A percentile compares a stretch with the other conserved stretches of the same genome.
Conservation (phyloP, 2,888 invertebrate species). For the Tromatobia lineatoria region DNA sequence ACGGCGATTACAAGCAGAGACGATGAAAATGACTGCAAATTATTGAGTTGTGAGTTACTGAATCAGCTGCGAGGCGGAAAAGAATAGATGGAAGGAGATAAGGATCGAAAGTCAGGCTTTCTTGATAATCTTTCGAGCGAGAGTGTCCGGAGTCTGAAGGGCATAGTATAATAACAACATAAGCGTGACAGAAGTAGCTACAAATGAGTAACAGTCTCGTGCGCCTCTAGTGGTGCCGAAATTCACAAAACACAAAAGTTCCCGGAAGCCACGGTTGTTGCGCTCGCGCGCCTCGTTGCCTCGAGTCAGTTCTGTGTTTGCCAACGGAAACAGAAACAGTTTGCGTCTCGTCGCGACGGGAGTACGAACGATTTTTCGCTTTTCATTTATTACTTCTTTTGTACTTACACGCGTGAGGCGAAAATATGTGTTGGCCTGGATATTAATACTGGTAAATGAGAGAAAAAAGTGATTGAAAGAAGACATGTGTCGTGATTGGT, state of each 20-base stretch:
- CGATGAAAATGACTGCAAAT: neutral
- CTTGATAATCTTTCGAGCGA: neutral
- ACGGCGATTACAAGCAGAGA: no score
- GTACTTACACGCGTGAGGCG: neutral
- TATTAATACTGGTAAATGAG: neutral
- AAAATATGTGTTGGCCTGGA: neutral
- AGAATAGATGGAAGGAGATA: neutral
- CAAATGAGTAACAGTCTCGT: neutral
- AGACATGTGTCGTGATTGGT: slow-evolving; percentile 7
- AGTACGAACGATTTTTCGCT: neutral
- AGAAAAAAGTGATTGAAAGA: neutral
- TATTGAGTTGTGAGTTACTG: neutral
- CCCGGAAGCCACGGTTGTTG: neutral
- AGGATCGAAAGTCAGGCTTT: neutral
- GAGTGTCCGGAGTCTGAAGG: neutral
- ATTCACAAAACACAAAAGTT: neutral
- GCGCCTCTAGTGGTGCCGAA: neutral
- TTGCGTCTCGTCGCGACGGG: neutral
- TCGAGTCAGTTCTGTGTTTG: neutral
- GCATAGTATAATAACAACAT: neutral
- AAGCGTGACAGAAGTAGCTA: neutral
- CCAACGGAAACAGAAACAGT: neutral
- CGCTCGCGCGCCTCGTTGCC: neutral
- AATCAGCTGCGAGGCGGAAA: neutral
- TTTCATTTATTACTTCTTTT: neutral